Evolutionary conservation across 1,140 invertebrate genomes (phyloP).

Genomic region (Drosophila carrolli): DNA sequence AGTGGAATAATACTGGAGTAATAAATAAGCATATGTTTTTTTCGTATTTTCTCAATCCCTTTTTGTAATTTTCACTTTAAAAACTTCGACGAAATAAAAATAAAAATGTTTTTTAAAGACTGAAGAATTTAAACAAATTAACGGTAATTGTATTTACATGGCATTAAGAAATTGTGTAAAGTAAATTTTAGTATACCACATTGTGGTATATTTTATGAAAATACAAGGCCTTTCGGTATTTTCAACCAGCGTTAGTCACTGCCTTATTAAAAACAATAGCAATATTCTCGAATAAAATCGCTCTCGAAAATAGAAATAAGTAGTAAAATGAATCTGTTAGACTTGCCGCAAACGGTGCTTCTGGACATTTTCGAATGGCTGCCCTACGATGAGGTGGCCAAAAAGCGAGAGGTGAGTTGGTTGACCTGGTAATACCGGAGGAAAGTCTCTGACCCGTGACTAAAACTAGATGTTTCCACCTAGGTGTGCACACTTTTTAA

Average conservation of each 20-base stretch:
- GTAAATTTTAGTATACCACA: too few relatives aligned
- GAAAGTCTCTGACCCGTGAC: slow-evolving; percentile 3
- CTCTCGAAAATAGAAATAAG: slow-evolving; percentile 14
- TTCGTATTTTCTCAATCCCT: too few relatives aligned
- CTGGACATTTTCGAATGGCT: slow-evolving; percentile 92
- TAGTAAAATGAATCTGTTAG: slow-evolving; percentile 85
- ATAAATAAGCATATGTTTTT: too few relatives aligned
- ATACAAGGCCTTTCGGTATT: not conserved
- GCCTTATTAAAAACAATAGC: slow-evolving; percentile 26
- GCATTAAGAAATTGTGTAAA: not conserved
- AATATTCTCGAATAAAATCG: slow-evolving; percentile 15
- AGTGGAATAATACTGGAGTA: too few relatives aligned
- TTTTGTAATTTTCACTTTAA: too few relatives aligned
- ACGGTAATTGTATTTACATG: not conserved
- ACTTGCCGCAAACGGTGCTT: slow-evolving; percentile 91
- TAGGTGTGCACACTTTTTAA: slow-evolving; percentile 93
- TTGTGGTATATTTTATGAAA: not conserved
- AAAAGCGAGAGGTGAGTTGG: slow-evolving; percentile 90
- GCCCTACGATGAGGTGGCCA: slow-evolving; percentile 92
- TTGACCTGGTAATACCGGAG: not conserved
- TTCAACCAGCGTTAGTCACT: slow-evolving; percentile 1
- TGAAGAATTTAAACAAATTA: not conserved
- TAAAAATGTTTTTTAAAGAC: too few relatives aligned
- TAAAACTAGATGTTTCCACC: slow-evolving; percentile 41
- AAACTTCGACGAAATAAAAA: too few relatives aligned